phyloP scores from a whole-genome alignment of 2,797 vertebrate genomes.

The Sebastes glaucus region DNA sequence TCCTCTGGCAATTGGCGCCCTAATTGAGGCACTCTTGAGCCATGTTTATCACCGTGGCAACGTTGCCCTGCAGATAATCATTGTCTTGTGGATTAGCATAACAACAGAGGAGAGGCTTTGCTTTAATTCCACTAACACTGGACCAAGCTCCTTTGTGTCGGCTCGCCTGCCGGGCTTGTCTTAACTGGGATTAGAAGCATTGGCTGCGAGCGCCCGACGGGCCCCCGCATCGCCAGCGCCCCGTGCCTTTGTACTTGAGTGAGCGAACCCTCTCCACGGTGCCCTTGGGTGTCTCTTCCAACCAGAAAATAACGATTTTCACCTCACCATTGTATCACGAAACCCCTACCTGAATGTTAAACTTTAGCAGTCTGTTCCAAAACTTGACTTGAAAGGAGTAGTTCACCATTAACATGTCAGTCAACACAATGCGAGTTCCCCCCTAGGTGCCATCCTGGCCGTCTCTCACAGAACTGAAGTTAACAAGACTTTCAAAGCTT shows the following conservation, averaged over 20 bases:
- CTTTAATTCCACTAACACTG: conserved; percentile 79
- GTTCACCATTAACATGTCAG: neutral
- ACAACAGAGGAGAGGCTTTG: conserved; percentile 79
- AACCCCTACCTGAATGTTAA: neutral
- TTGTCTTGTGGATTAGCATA: conserved; percentile 82
- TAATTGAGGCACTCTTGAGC: conserved; percentile 75
- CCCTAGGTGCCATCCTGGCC: neutral
- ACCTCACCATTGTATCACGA: neutral
- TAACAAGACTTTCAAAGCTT: neutral
- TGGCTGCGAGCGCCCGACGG: conserved; percentile 23
- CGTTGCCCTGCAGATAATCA: conserved; percentile 75
- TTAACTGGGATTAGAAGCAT: conserved; percentile 77
- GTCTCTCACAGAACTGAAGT: neutral
- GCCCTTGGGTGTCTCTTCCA: conserved; percentile 12
- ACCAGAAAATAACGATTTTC: conserved; percentile 2
- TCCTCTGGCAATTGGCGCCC: conserved; percentile 47
- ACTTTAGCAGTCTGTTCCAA: neutral
- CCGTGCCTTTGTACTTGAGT: conserved; percentile 8
- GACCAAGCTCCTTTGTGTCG: conserved; percentile 70
- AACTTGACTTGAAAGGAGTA: neutral
- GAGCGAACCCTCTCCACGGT: conserved; percentile 9
- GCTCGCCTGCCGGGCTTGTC: conserved; percentile 64
- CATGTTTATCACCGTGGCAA: conserved; percentile 77
- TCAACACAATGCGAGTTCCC: neutral
- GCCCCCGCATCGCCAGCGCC: conserved; percentile 26